Percentiles rank a stretch among this genome's conserved stretches.
These are phyloP conservation scores for Hyposoter didymator DNA, from an alignment of 2,888 invertebrate species.

Conservation along the genomic window DNA sequence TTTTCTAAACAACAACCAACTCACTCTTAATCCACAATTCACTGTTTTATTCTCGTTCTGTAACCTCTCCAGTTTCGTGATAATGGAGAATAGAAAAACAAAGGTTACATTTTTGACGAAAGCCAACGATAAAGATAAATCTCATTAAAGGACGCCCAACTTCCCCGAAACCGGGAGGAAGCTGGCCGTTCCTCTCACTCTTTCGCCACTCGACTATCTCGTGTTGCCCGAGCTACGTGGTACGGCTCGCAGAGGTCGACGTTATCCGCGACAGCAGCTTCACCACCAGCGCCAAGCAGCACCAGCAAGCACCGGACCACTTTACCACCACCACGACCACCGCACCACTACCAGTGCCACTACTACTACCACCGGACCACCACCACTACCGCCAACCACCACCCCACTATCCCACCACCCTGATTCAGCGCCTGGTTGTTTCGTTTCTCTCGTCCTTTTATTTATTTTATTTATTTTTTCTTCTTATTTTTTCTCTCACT, in stretches of 20 bases:
- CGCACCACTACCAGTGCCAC: slow-evolving; percentile 60
- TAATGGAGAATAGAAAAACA: slow-evolving; percentile 3
- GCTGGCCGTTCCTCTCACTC: slow-evolving; percentile 64
- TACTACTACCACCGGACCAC: slow-evolving; percentile 27
- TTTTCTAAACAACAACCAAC: slow-evolving; percentile 22
- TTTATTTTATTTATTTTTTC: slow-evolving; percentile 33
- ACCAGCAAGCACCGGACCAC: slow-evolving; percentile 69
- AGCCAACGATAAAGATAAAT: slow-evolving; percentile 21
- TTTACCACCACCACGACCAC: slow-evolving; percentile 65
- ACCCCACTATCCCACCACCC: slow-evolving; percentile 65
- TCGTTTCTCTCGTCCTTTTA: slow-evolving; percentile 37
- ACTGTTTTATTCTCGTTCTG: slow-evolving; percentile 6
- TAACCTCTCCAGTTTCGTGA: slow-evolving; percentile 13
- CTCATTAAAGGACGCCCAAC: slow-evolving; percentile 59
- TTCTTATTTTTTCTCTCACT: slow-evolving; percentile 21
- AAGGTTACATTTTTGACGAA: slow-evolving; percentile 12
- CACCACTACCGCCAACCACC: slow-evolving; percentile 37
- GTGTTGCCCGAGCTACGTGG: slow-evolving; percentile 65
- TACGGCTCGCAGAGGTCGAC: slow-evolving; percentile 72
- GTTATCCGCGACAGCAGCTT: slow-evolving; percentile 69
- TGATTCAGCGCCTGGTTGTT: slow-evolving; percentile 61
- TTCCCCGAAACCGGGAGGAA: slow-evolving; percentile 68
- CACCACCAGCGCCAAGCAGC: slow-evolving; percentile 68
- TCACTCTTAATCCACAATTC: slow-evolving; percentile 31
- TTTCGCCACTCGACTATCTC: slow-evolving; percentile 57